phyloP scores from a whole-genome alignment of 2,113 vertebrate species.

The Hiodon tergisus region DNA sequence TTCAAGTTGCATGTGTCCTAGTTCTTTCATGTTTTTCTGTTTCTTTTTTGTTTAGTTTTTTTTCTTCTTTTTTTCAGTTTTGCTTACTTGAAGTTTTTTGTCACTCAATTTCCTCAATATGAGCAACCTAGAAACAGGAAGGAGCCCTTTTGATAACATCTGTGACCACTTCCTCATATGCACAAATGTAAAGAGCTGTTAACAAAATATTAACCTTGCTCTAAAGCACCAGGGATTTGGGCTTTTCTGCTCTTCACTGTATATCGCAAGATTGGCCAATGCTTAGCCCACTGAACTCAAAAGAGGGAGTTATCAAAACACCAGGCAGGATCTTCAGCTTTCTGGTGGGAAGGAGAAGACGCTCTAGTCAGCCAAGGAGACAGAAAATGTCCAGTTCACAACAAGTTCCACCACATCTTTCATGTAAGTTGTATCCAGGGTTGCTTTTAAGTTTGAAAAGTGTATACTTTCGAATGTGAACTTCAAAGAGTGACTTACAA shows the following conservation, averaged over 20 bases:
- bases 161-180: constrained; percentile 33
- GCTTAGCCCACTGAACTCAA: constrained; percentile 1
- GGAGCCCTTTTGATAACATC: constrained; percentile 28
- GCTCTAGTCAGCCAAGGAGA: not conserved
- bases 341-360: not conserved
- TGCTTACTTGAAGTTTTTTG: constrained; percentile 2
- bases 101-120: constrained; percentile 11
- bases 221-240: constrained; percentile 7
- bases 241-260: not conserved
- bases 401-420: constrained; percentile 6
- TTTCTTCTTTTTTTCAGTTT: not conserved
- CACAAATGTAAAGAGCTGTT: constrained; percentile 23
- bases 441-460: not conserved
- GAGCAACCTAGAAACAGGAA: constrained; percentile 26
- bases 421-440: constrained; percentile 14
- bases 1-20: not conserved
- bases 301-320: not conserved
- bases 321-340: not conserved
- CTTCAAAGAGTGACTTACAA: not conserved
- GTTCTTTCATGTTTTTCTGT: too few species aligned
- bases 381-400: constrained; percentile 17
- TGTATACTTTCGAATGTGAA: not conserved
- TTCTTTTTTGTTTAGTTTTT: not conserved
- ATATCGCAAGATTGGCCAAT: not conserved
- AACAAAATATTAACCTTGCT: constrained; percentile 20